Evolutionary conservation across 1,140 invertebrate species (phyloP), one percentile per base, ranked within the genome.

Genomic region (Arion vulgaris): DNA sequence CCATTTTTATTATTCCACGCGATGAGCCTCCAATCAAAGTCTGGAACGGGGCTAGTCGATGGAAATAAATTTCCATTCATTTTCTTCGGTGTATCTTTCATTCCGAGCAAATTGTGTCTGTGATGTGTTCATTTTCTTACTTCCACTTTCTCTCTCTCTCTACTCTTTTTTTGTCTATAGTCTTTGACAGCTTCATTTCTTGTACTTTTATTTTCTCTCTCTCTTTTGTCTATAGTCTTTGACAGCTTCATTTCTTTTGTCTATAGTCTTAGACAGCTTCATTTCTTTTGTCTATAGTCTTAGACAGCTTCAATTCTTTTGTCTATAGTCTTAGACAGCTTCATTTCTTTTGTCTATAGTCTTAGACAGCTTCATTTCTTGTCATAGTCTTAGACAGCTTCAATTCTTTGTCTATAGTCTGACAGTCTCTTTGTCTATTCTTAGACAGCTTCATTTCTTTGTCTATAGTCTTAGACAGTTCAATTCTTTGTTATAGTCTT

Each of bases 11-110:
- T 75, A 49, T 75, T 75, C 73, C 53, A n/a, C 73, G 32, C 41
- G 39, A 1, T 51, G 45, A 53, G n/a, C 5, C 73, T 28, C 73
- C 32, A 75, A 51, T 75, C 73, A 34, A 75, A 51, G 39, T 75
- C 73, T 49, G 11, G 28, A 23, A 34, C n/a, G 38, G 71, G 11
- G 62, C 41, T 39, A 75, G 73, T 75, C 73, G 73, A 51, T 75
- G 32, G 73, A 75, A 75, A 75, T 75, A 75, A 75, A 75, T 75
- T 75, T 75, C 73, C 73, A 75, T 75, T 75, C 19, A 75, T 75
- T 45, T 75, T 75, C 39, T 32, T 32, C 71, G 4, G 23, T 15
- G 36, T 15, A 15, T 75, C 45, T 51, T 53, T 26, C 32, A 75
- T 75, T 75, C 73, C 34, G 26, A n/a, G 23, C 71, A 45, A 41